Conservation (phyloP, 2,113 vertebrate species). For the Menura novaehollandiae region DNA sequence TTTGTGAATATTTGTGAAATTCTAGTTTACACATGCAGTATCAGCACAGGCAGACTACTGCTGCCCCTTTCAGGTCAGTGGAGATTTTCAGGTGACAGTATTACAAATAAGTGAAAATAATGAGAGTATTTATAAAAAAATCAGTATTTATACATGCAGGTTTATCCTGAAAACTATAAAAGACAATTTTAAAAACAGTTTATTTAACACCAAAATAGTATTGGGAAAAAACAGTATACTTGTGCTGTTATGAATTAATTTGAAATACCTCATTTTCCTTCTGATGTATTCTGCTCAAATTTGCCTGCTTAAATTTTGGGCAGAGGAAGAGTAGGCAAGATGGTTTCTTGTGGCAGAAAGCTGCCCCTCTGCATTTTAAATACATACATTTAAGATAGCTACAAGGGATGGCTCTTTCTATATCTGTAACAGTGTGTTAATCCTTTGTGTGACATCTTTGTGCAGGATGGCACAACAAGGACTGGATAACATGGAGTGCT, state of each 20-base stretch:
- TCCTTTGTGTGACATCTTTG: not conserved
- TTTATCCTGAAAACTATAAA: not conserved
- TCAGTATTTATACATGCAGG: not conserved
- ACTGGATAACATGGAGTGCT: not conserved
- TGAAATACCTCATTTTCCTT: not conserved
- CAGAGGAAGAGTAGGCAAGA: not conserved
- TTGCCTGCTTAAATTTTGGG: not conserved
- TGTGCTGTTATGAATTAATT: not conserved
- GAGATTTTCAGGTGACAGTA: not conserved
- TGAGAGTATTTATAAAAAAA: not conserved
- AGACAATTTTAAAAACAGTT: not conserved
- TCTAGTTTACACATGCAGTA: not conserved
- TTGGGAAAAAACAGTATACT: not conserved
- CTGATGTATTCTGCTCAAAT: not conserved
- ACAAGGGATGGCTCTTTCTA: not conserved
- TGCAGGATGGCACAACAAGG: not conserved
- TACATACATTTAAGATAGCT: not conserved
- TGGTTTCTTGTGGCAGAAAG: not conserved
- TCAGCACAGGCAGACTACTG: not conserved
- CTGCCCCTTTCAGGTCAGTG: not conserved
- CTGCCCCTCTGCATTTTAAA: not conserved
- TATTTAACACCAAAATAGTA: not conserved
- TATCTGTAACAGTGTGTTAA: not conserved
- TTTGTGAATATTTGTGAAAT: not conserved
- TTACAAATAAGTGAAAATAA: not conserved